Evolutionary conservation across 2,888 invertebrate genomes (phyloP).

Genomic region (Andrena bucephala): DNA sequence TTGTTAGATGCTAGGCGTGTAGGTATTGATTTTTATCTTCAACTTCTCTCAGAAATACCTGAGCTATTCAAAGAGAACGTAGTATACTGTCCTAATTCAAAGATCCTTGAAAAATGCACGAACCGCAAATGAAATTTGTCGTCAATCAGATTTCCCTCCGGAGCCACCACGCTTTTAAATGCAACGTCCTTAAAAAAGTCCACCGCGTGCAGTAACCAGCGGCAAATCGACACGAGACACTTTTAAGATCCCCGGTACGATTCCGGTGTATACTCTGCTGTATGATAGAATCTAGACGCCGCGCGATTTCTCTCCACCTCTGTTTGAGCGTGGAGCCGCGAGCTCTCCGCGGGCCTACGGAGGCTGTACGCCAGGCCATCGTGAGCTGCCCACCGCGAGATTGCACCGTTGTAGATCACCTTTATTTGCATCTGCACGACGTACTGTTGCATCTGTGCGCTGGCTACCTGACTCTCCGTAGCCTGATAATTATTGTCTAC

Average conservation of each 20-base stretch:
- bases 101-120: too few species aligned
- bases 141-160: background rate
- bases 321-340: constrained; percentile 39
- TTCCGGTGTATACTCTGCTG: constrained; percentile 42
- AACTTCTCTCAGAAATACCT: too few species aligned
- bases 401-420: constrained; percentile 73
- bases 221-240: constrained; percentile 23
- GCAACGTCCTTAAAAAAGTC: background rate
- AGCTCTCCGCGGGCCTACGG: constrained; percentile 32
- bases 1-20: background rate
- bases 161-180: background rate
- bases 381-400: constrained; percentile 69
- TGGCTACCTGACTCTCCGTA: constrained; percentile 67
- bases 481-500: constrained; percentile 75
- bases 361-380: constrained; percentile 56
- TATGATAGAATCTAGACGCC: constrained; percentile 62
- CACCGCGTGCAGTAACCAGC: background rate
- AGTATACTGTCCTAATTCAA: too few species aligned
- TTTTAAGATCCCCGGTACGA: constrained; percentile 44
- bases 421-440: constrained; percentile 77
- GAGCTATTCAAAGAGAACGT: too few species aligned
- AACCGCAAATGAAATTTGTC: too few species aligned
- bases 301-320: constrained; percentile 42
- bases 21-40: background rate
- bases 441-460: constrained; percentile 70